phyloP scores from a whole-genome alignment of 2,113 vertebrate genomes.

The Atractosteus spatula region DNA sequence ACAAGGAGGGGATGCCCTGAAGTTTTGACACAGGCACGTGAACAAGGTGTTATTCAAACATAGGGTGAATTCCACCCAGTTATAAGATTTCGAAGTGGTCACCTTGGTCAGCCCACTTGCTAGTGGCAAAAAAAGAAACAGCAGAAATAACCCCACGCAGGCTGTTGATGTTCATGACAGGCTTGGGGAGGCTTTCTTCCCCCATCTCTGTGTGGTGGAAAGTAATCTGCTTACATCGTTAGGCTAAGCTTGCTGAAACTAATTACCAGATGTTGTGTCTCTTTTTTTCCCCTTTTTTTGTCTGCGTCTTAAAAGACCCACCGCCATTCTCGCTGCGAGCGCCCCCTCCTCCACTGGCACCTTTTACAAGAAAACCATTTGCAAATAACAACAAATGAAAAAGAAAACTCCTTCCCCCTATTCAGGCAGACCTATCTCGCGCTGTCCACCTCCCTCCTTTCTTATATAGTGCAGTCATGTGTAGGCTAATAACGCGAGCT shows the following conservation, averaged over 20 bases:
- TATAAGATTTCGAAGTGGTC: too few relatives aligned
- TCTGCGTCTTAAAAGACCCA: constrained; percentile 72
- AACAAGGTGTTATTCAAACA: too few relatives aligned
- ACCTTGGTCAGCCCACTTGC: too few relatives aligned
- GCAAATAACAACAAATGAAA: constrained; percentile 85
- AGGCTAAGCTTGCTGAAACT: constrained; percentile 93
- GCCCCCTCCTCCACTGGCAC: constrained; percentile 75
- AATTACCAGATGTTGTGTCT: constrained; percentile 95
- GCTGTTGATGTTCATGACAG: not conserved
- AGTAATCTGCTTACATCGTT: constrained; percentile 98
- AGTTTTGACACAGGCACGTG: too few relatives aligned
- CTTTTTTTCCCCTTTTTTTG: constrained; percentile 61
- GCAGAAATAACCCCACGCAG: not conserved
- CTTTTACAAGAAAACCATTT: constrained; percentile 85
- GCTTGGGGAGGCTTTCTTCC: not conserved
- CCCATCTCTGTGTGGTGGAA: constrained; percentile 57
- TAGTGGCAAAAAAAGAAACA: not conserved
- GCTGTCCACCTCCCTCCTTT: constrained; percentile 60
- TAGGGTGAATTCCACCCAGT: too few relatives aligned
- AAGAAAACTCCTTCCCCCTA: constrained; percentile 73
- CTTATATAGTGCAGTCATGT: constrained; percentile 82
- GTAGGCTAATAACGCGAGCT: constrained; percentile 86
- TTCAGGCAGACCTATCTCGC: constrained; percentile 70
- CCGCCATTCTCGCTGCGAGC: constrained; percentile 79
- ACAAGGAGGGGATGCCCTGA: too few relatives aligned